Conservation (phyloP, 1,140 invertebrate genomes). For the Cyrtorhinus lividipennis region DNA sequence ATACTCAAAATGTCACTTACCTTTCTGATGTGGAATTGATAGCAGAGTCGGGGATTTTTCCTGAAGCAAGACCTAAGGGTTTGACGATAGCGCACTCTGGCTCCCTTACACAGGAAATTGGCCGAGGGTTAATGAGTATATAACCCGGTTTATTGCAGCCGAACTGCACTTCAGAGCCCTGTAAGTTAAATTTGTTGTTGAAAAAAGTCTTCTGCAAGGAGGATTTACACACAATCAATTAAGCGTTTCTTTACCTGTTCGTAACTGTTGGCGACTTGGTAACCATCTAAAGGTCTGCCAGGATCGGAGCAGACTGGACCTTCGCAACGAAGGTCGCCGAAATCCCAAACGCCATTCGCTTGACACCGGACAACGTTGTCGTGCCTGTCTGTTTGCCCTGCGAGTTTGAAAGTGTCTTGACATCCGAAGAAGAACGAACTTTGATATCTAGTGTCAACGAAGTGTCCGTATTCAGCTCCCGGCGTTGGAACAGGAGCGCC, state of each 20-base stretch:
- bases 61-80: conserved; percentile 80
- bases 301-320: conserved; percentile 92
- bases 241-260: conserved; percentile 46
- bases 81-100: conserved; percentile 87
- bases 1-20: conserved; percentile 24
- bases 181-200: conserved; percentile 18
- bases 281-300: conserved; percentile 79
- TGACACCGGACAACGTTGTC: conserved; percentile 87
- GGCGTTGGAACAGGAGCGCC: conserved; percentile 71
- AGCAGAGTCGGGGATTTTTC: conserved; percentile 83
- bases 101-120: conserved; percentile 79
- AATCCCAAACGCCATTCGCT: conserved; percentile 89
- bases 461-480: conserved; percentile 83
- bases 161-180: conserved; percentile 79
- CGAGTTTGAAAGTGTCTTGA: conserved; percentile 87
- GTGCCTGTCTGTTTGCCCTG: conserved; percentile 76
- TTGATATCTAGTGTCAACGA: conserved; percentile 73
- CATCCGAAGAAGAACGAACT: conserved; percentile 93
- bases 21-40: conserved; percentile 88
- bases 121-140: conserved; percentile 76
- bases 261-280: conserved; percentile 76
- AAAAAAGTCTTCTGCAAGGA: no score
- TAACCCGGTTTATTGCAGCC: conserved; percentile 82
- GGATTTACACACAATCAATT: not conserved
- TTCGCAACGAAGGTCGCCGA: conserved; percentile 88